Evolutionary conservation across 2,888 invertebrate genomes (phyloP), one percentile per base, ranked within the genome.

Genomic region (Molorchus minor): DNA sequence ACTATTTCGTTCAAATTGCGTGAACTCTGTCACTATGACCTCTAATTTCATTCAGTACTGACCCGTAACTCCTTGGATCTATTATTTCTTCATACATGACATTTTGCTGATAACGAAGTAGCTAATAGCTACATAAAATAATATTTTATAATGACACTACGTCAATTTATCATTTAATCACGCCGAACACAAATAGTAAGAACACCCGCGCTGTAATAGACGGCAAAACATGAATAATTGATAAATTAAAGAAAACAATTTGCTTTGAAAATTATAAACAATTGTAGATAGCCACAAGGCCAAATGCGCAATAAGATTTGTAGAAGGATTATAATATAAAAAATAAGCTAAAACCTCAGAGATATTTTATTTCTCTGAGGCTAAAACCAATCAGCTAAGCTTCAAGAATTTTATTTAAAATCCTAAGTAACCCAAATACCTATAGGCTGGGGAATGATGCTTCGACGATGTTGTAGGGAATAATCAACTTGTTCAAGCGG

Each of bases 151-250:
- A 15, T 13, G 16, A 16, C 5, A 43, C 5, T 25, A 43, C 15
- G 20, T 25, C 30, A 15, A 30, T 30, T 45, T 45, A 41, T 15
- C 30, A 30, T 52, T 41, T 38, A 19, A 30, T 30, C 40, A 41
- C 36, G 38, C 25, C 25, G 29, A 41, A 10, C 41, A 15, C 15
- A 52, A 52, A 21, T 38, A 38, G 25, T 29, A 25, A 45, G 62
- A 62, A 62, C 62, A 52, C 58, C 58, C 62, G 55, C 59, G 44
- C 20, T 29, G 59, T 29, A 56, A 44, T 53, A 41, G 35, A 15
- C 46, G 59, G 59, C 59, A 62, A 59, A 47, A 57, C 51, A 47
- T 12, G 49, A 53, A 56, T 57, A 54, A 61, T 57, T 47, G 30
- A 59, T 62, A 62, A 44, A 55, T 58, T 25, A 43, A 43, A 43